Evolutionary conservation across 2,797 vertebrate species (phyloP).

Genomic region (Enteromius radiatus): DNA sequence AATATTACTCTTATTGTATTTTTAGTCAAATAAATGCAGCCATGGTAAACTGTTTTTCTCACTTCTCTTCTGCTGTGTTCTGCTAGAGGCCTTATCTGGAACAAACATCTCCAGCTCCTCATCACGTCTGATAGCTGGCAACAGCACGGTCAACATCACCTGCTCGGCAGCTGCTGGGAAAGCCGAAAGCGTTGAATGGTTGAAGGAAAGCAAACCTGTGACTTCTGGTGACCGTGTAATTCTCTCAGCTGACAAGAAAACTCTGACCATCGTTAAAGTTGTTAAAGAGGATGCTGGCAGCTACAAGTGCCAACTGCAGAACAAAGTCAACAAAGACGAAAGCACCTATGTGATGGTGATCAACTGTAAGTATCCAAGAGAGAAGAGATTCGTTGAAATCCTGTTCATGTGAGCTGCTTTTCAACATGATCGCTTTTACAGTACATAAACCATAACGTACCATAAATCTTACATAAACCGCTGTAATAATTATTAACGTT

Average conservation of each 20-base stretch:
- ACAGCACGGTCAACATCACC: slow-evolving; percentile 67
- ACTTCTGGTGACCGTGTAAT: neutral
- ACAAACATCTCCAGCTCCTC: slow-evolving; percentile 48
- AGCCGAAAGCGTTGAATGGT: slow-evolving; percentile 54
- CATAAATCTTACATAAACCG: too few species aligned
- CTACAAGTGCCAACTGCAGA: slow-evolving; percentile 66
- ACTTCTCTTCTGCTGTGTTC: neutral
- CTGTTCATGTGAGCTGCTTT: neutral
- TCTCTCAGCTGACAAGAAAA: slow-evolving; percentile 48
- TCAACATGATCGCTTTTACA: neutral
- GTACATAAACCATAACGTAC: neutral
- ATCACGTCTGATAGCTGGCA: slow-evolving; percentile 61
- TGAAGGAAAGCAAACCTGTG: slow-evolving; percentile 62
- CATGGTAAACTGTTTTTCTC: neutral
- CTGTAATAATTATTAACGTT: neutral
- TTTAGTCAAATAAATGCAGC: neutral
- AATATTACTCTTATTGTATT: neutral
- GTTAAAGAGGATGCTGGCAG: slow-evolving; percentile 68
- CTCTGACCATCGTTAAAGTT: slow-evolving; percentile 59
- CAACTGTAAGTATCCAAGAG: slow-evolving; percentile 69
- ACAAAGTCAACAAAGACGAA: slow-evolving; percentile 46
- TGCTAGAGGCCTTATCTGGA: slow-evolving; percentile 66
- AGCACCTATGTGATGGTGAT: slow-evolving; percentile 63
- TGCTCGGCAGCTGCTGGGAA: slow-evolving; percentile 63
- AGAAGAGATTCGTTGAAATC: neutral